These are phyloP conservation scores for Dasyurus viverrinus DNA, from an alignment of 2,113 vertebrate genomes.

Conservation along the genomic window DNA sequence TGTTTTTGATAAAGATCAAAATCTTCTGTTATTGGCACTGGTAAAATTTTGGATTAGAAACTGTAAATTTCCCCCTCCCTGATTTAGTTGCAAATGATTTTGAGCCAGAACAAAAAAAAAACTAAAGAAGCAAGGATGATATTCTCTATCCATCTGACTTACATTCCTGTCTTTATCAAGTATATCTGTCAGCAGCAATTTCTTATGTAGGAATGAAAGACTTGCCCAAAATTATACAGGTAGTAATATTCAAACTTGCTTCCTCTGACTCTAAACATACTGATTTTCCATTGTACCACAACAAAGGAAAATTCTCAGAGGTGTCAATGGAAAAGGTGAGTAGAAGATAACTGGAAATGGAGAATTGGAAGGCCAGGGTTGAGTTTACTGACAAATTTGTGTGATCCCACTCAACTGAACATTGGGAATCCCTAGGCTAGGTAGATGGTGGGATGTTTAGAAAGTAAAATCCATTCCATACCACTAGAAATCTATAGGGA, in stretches of 20 bases:
- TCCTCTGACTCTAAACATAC: neutral
- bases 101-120: too few species aligned
- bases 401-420: neutral
- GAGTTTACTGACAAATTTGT: neutral
- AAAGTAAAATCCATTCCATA: neutral
- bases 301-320: neutral
- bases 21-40: neutral
- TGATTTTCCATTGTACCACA: neutral
- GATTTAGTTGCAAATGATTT: too few species aligned
- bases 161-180: neutral
- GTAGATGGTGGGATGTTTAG: neutral
- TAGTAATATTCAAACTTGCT: neutral
- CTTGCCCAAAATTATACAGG: neutral
- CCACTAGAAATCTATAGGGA: neutral
- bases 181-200: neutral
- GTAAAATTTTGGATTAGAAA: too few species aligned
- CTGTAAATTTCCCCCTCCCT: too few species aligned
- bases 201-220: neutral
- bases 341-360: neutral
- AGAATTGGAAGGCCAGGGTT: neutral
- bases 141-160: neutral
- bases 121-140: too few species aligned
- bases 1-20: neutral
- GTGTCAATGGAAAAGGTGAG: neutral
- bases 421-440: neutral